Base-by-base conservation (phyloP, 53 echinoderm and acorn worm genomes). In the Glandiceps talaboti region DNA sequence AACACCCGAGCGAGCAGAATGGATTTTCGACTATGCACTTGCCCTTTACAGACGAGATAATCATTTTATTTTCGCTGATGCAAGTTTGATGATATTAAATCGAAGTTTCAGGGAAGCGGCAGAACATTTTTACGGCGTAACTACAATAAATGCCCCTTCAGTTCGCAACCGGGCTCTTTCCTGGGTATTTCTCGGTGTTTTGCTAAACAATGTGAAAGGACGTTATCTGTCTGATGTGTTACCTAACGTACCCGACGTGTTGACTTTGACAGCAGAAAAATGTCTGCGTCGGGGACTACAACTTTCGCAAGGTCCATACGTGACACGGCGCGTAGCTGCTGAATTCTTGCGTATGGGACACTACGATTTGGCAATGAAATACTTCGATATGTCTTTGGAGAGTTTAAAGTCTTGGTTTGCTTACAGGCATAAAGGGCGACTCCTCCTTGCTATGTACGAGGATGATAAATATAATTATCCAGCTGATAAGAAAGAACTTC, bases 11-110 rank as follows among this genome's bases (percentile, higher is more conserved):
- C 88, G 86, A 30, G 90, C 92, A 0, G 96, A 96, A 74, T 96
- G 96, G 96, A n/a, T 90, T 29, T 92, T 87, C 81, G 96, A 92
- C 74, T 90, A 93, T 45, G 96, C 86, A 14, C 30, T 90, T 64
- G 88, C 88, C 1, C 84, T 96, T 20, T 89, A 84, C 28, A 84
- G 96, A 30, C 77, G 80, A 80, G 91, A 91, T 77, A 81, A 73
- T 76, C 91, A 91, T 33, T 30, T 86, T 27, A 82, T 84, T 27
- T 73, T 81, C 76, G 86, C 89, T 0, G 80, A 84, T 14, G 84
- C 86, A 27, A 45, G 79, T 0, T 73, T 77, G 14, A 1, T 81
- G 1, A 80, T 78, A 0, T 76, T 81, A 0, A 83, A 85, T 30
- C 74, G 27, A 0, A 88, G 85, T 28, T 88, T 90, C 27, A 80